Percentiles rank a stretch among this genome's conserved stretches.
Evolutionary conservation across 2,797 vertebrate genomes (phyloP).

Genomic region (Sternotherus odoratus): DNA sequence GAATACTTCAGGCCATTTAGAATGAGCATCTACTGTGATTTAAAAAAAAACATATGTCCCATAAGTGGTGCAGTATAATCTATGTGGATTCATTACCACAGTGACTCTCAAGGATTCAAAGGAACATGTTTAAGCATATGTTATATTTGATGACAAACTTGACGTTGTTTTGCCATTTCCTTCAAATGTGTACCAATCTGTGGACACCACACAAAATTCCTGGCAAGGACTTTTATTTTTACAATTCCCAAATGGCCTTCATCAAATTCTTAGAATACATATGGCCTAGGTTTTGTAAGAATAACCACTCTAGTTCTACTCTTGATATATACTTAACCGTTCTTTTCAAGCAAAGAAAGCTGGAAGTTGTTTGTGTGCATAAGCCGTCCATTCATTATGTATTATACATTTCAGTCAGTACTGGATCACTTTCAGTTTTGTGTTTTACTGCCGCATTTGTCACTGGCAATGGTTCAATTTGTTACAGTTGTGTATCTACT

Average conservation of each 20-base stretch:
- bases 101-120: background rate
- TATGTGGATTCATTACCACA: rapidly evolving
- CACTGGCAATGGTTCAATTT: background rate
- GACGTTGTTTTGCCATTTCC: background rate
- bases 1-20: background rate
- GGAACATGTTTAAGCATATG: background rate
- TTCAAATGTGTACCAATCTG: background rate
- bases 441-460: background rate
- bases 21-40: background rate
- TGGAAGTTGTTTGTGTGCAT: rapidly evolving
- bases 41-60: background rate
- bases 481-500: background rate
- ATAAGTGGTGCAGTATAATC: background rate
- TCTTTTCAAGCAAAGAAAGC: background rate
- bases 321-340: background rate
- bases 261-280: background rate
- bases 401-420: background rate
- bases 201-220: background rate
- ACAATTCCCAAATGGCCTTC: background rate
- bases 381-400: background rate
- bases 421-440: background rate
- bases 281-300: background rate
- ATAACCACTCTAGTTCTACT: background rate
- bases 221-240: background rate
- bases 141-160: background rate